Percentiles rank a stretch among this genome's conserved stretches.
phyloP scores from a whole-genome alignment of 1,140 invertebrate species.

The Eurosta solidaginis region DNA sequence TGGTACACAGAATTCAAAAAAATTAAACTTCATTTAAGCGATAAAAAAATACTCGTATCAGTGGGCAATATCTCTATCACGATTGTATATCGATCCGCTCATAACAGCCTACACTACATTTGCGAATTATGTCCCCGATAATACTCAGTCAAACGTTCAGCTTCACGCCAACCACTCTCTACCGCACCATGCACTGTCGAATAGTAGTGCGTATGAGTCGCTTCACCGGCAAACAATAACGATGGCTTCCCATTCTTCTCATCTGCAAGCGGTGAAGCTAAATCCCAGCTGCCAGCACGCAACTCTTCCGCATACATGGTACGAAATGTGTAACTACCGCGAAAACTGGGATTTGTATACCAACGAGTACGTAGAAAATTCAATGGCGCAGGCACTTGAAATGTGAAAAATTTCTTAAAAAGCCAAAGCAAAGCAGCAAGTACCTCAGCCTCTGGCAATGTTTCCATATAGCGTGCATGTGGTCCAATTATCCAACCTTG shows the following conservation, averaged over 20 bases:
- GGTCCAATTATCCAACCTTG: constrained; percentile 68
- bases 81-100: too few relatives aligned
- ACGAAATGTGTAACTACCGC: constrained; percentile 73
- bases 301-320: constrained; percentile 65
- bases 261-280: constrained; percentile 65
- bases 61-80: too few relatives aligned
- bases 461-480: constrained; percentile 65
- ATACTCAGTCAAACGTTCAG: constrained; percentile 62
- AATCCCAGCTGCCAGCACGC: constrained; percentile 60
- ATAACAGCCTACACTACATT: background rate
- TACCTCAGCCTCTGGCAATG: constrained; percentile 61
- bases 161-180: constrained; percentile 77
- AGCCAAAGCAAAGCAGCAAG: constrained; percentile 60
- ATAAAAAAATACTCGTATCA: too few relatives aligned
- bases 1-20: too few relatives aligned
- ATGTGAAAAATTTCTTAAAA: constrained; percentile 59
- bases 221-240: constrained; percentile 75
- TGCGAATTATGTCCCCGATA: constrained; percentile 34
- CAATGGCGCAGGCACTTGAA: constrained; percentile 38
- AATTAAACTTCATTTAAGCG: too few relatives aligned
- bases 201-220: constrained; percentile 70
- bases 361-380: constrained; percentile 63
- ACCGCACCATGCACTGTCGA: constrained; percentile 83
- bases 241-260: constrained; percentile 60
- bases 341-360: constrained; percentile 69